Evolutionary conservation across 2,113 vertebrate species (phyloP).

Genomic region (Centropus bengalensis): DNA sequence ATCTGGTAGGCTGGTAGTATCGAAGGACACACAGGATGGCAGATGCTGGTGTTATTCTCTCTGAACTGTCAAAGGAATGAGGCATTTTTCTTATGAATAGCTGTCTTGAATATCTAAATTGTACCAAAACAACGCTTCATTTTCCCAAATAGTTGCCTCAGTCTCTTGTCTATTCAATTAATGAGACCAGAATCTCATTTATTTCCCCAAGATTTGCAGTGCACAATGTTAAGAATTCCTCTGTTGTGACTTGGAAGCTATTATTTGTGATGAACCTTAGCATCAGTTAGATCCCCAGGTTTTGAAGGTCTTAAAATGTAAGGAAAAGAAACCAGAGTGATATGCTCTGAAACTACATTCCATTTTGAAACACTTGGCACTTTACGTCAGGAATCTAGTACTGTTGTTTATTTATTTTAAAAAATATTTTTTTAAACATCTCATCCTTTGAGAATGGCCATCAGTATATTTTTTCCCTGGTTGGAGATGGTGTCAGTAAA

Average conservation of each 20-base stretch:
- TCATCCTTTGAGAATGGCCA: slow-evolving; percentile 54
- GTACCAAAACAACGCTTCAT: neutral
- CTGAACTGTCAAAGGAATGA: neutral
- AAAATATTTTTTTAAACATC: slow-evolving; percentile 23
- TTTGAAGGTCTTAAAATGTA: slow-evolving; percentile 34
- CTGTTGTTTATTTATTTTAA: slow-evolving; percentile 42
- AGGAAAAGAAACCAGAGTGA: slow-evolving; percentile 8
- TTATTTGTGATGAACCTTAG: slow-evolving; percentile 38
- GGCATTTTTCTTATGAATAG: neutral
- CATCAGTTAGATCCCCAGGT: neutral
- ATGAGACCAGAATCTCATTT: neutral
- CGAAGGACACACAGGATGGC: neutral
- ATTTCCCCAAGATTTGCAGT: neutral
- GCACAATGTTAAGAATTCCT: neutral
- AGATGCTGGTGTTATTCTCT: neutral
- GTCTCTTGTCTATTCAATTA: neutral
- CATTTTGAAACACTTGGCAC: slow-evolving; percentile 42
- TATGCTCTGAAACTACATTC: slow-evolving; percentile 12
- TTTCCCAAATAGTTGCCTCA: neutral
- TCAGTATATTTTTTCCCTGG: neutral
- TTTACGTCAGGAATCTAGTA: slow-evolving; percentile 35
- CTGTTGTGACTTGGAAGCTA: neutral
- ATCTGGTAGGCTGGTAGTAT: neutral
- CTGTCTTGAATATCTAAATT: neutral
- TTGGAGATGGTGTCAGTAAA: slow-evolving; percentile 35